Percentiles rank a stretch among this genome's conserved stretches.
Evolutionary conservation across 1,140 invertebrate genomes (phyloP).

Genomic region (Apocrypta bakeri): DNA sequence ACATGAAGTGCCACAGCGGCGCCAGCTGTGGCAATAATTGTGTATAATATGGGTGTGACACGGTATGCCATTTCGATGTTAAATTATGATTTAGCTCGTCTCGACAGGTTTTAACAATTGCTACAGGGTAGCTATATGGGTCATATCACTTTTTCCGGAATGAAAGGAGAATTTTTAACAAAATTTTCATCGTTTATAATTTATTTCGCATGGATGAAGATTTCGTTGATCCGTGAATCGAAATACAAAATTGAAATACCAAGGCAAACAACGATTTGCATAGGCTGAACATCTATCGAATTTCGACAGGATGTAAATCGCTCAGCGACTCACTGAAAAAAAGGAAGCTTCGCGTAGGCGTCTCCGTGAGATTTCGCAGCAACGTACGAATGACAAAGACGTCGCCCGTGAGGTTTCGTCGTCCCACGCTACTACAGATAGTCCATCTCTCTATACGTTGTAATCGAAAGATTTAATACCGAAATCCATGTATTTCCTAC

Average conservation of each 20-base stretch:
- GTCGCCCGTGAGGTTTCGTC: slow-evolving; percentile 12
- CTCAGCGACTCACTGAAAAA: background rate
- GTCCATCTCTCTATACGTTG: background rate
- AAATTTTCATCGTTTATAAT: too few relatives aligned
- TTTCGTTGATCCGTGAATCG: too few relatives aligned
- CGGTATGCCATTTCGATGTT: background rate
- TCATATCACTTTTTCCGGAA: background rate
- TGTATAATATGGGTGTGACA: background rate
- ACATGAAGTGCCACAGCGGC: background rate
- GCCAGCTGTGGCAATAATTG: background rate
- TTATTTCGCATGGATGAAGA: too few relatives aligned
- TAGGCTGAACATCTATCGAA: slow-evolving; percentile 16
- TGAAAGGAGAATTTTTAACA: too few relatives aligned
- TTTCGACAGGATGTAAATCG: slow-evolving; percentile 17
- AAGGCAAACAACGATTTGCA: slow-evolving; percentile 7
- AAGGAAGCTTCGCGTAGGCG: slow-evolving; percentile 9
- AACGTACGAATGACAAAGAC: slow-evolving; percentile 6
- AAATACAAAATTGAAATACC: too few relatives aligned
- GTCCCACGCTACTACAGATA: slow-evolving; percentile 25
- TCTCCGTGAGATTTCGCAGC: slow-evolving; percentile 14
- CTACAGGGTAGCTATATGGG: background rate
- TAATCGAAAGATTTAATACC: background rate
- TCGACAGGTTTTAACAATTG: background rate
- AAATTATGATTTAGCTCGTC: background rate
- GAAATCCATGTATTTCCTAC: slow-evolving; percentile 14